Conservation (phyloP, 2,888 invertebrate genomes). For the Cataglyphis livida region DNA sequence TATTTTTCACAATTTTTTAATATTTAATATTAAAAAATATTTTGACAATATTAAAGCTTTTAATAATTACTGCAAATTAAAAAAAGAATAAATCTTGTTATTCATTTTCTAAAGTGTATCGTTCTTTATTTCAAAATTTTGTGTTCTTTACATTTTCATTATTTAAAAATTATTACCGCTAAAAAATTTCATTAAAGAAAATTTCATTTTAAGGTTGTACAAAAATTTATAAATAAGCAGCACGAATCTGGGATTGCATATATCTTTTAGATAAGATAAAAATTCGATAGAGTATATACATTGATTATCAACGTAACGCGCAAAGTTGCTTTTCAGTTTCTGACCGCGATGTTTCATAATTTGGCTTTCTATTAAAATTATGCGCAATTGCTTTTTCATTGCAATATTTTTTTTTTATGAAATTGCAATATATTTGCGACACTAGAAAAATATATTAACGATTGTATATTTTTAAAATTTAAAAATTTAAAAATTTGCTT, state of each 20-base stretch:
- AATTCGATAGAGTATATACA: neutral
- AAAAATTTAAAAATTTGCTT: too few relatives aligned
- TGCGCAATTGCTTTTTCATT: neutral
- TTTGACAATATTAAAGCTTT: neutral
- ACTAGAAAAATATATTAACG: neutral
- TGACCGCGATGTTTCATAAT: neutral
- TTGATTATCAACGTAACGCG: neutral
- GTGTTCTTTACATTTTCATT: neutral
- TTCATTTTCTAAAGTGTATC: neutral
- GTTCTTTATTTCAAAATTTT: neutral
- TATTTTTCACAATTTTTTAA: neutral
- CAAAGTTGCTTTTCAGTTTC: constrained; percentile 9
- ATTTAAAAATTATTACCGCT: neutral
- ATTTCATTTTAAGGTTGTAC: neutral
- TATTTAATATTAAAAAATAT: neutral
- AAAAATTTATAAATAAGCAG: neutral
- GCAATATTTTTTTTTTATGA: neutral
- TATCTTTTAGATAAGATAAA: constrained; percentile 41
- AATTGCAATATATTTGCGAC: neutral
- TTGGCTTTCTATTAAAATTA: neutral
- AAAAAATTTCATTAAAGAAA: neutral
- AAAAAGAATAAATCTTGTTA: neutral
- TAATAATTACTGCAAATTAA: neutral
- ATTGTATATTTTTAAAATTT: too few relatives aligned
- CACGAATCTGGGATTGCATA: neutral